A percentile compares a stretch with the other conserved stretches of the same genome.
phyloP scores from a whole-genome alignment of 2,113 vertebrate genomes.

The Cyphomyrus plagiostoma region DNA sequence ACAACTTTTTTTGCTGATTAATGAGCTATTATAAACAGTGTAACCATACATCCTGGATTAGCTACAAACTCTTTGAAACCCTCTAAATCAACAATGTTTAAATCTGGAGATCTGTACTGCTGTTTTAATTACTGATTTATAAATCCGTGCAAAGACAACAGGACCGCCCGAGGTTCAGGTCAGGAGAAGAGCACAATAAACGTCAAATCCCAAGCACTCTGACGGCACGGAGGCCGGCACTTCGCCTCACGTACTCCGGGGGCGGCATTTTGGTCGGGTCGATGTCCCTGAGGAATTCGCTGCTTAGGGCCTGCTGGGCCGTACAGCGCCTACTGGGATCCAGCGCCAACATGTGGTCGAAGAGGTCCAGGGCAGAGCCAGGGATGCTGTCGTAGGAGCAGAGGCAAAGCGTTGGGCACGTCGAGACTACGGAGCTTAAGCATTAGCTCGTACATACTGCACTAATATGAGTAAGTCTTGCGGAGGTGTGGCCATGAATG shows the following conservation, averaged over 20 bases:
- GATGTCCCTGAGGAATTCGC: conserved; percentile 89
- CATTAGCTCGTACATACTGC: background rate
- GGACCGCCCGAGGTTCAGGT: background rate
- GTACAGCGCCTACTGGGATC: conserved; percentile 95
- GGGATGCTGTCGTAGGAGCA: conserved; percentile 64
- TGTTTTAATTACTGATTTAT: background rate
- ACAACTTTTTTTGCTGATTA: background rate
- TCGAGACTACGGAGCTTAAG: background rate
- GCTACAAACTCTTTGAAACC: background rate
- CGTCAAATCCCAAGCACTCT: background rate
- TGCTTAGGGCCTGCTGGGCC: conserved; percentile 86
- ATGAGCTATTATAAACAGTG: background rate
- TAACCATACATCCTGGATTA: background rate
- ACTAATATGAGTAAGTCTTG: background rate
- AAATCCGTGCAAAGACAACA: background rate
- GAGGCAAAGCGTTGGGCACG: background rate
- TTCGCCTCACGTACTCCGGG: conserved; percentile 75
- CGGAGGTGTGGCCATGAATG: background rate
- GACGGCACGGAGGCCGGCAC: background rate
- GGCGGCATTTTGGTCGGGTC: conserved; percentile 96
- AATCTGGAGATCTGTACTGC: background rate
- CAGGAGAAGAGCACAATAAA: background rate
- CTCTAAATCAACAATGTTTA: background rate
- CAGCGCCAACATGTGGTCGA: conserved; percentile 95
- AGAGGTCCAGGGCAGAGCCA: conserved; percentile 81